Evolutionary conservation across 2,113 vertebrate species (phyloP).

Genomic region (Cyanistes caeruleus): DNA sequence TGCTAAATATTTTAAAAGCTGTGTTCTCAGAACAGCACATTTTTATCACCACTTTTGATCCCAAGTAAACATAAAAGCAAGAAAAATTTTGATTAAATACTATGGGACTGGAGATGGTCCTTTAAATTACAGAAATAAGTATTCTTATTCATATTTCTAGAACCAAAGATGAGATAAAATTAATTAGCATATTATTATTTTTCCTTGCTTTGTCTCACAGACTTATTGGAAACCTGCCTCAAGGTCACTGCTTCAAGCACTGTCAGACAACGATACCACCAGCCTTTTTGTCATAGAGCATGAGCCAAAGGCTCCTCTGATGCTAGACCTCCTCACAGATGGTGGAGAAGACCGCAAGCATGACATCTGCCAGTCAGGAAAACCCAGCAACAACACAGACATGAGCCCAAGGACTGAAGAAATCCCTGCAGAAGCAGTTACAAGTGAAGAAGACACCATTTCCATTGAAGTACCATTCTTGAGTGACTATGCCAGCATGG

Average conservation of each 20-base stretch:
- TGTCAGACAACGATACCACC: slow-evolving; percentile 55
- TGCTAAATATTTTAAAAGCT: background rate
- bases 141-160: background rate
- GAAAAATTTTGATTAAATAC: background rate
- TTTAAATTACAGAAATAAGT: background rate
- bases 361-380: background rate
- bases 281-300: slow-evolving; percentile 70
- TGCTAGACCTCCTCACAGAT: background rate
- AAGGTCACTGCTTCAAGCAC: background rate
- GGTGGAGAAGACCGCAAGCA: background rate
- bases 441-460: background rate
- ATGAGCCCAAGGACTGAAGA: background rate
- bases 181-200: background rate
- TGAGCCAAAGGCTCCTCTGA: slow-evolving; percentile 4
- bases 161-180: background rate
- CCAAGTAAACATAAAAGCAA: background rate
- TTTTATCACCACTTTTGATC: background rate
- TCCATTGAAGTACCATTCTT: slow-evolving; percentile 8
- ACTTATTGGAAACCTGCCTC: background rate
- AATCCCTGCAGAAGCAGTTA: background rate
- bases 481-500: slow-evolving; percentile 82
- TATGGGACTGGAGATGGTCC: background rate
- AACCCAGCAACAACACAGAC: background rate
- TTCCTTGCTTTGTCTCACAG: background rate
- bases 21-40: background rate